Evolutionary conservation across 2,888 invertebrate species (phyloP), one percentile per base, ranked within the genome.

Genomic region (Tuberolachnus salignus): DNA sequence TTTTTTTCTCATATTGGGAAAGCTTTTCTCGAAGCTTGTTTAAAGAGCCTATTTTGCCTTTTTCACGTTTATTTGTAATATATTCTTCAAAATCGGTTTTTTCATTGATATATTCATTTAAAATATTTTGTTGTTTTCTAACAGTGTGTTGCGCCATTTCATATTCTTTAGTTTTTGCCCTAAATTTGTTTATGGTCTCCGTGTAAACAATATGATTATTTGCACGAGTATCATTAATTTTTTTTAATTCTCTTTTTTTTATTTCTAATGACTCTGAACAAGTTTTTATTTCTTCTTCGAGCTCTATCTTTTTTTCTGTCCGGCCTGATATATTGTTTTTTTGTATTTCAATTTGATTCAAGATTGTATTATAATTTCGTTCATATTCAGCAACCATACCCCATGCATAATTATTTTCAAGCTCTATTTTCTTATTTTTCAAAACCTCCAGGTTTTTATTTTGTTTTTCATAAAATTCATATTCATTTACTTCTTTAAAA

Each of bases 361-460:
- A 59, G 46, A 34, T 26, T 21, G 49, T 49, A 1, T 49, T 11
- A n/a, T 71, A 55, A 14, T 26, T 51, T 59, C 16, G n/a, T 55
- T 75, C 69, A 26, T 21, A 21, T 26, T 63, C 9, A 8, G 14
- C 13, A 19, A 75, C 49, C 16, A 53, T 1, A 4, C 10, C 1
- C 74, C 64, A 51, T 1, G 80, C 69, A 63, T 80, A 67, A 21
- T 82, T 63, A 44, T 78, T 78, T 78, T 78, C n/a, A 13, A 69
- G 21, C 4, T n/a, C 13, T 9, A 0, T 2, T 42, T 10, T 49
- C 10, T 1, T 61, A 10, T 57, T 53, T 49, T 75, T 71, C 9
- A 75, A 59, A 19, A 16, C 21, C 13, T 64, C 61, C 16, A 75
- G 23, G 0, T 78, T 19, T 71, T 66, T 42, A 42, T 14, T 16